These are phyloP conservation scores for Chiloscyllium punctatum DNA, from an alignment of 2,797 vertebrate genomes.

Conservation along the genomic window DNA sequence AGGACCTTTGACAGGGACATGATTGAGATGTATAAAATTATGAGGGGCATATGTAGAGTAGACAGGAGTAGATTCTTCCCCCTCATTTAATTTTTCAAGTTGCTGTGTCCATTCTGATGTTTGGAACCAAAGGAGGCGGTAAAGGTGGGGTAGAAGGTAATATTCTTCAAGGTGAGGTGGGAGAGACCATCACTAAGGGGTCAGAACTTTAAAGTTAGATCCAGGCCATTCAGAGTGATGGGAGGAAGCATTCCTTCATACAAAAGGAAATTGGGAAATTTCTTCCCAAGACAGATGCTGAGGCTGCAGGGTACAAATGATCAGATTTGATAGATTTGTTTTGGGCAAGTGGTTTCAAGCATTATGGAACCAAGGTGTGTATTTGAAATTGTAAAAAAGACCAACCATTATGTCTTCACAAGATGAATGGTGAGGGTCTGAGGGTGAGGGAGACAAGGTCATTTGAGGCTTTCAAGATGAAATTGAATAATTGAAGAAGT, in stretches of 20 bases:
- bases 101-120: background rate
- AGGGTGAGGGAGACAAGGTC: no score
- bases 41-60: no score
- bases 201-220: background rate
- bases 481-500: no score
- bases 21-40: no score
- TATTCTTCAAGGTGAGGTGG: background rate
- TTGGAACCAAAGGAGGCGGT: background rate
- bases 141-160: background rate
- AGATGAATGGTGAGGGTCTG: no score
- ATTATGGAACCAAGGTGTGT: background rate
- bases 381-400: background rate
- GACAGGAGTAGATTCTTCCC: no score
- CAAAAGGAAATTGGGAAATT: background rate
- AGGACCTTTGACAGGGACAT: no score
- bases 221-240: background rate
- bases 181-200: no score
- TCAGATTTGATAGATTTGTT: background rate
- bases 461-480: no score
- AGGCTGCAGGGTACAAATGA: background rate
- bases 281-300: background rate
- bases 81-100: background rate
- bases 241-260: background rate
- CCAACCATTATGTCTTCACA: background rate
- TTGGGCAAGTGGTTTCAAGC: background rate